These are phyloP conservation scores for Hydrochoerus hydrochaeris DNA, from an alignment of 2,113 vertebrate species.

Conservation along the genomic window DNA sequence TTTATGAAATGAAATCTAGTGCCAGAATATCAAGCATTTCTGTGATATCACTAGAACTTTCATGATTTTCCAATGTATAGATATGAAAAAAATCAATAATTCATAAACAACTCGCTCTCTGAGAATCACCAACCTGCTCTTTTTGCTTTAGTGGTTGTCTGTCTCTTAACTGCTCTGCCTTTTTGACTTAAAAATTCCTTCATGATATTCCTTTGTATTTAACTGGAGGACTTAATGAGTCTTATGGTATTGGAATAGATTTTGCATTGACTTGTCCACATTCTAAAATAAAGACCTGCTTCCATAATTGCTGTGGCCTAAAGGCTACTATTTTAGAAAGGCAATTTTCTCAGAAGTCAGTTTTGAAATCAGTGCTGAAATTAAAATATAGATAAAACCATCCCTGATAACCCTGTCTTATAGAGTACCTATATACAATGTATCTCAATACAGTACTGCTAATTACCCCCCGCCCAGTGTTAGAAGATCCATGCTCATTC, in stretches of 20 bases:
- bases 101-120: neutral
- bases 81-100: neutral
- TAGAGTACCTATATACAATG: neutral
- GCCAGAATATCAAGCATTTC: neutral
- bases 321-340: neutral
- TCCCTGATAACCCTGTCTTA: neutral
- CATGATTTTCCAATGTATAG: neutral
- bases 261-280: neutral
- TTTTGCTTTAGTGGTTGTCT: slow-evolving; percentile 15
- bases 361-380: neutral
- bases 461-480: too few relatives aligned
- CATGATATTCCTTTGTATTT: neutral
- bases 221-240: neutral
- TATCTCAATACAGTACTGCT: neutral
- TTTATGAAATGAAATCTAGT: neutral
- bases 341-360: neutral
- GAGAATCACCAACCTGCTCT: neutral
- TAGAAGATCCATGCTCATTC: neutral
- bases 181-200: slow-evolving; percentile 10
- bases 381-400: neutral
- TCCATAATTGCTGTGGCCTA: neutral
- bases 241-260: neutral
- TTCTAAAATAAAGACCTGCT: neutral
- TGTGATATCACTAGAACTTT: neutral
- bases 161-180: slow-evolving; percentile 5